Evolutionary conservation across 2,888 invertebrate genomes (phyloP).

Genomic region (Metallyticus violacea): DNA sequence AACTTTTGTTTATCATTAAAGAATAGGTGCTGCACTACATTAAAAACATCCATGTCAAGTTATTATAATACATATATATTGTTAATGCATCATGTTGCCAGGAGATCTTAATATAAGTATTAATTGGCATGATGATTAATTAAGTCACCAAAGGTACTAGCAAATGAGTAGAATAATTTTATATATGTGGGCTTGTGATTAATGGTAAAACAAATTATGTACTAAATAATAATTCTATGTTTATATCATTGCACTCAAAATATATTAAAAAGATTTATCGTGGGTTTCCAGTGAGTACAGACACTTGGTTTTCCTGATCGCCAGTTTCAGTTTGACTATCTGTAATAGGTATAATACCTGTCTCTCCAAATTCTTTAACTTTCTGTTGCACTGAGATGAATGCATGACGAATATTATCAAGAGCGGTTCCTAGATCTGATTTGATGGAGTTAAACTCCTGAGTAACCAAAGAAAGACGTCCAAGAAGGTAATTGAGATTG

Average conservation of each 20-base stretch:
- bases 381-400: slow-evolving; percentile 60
- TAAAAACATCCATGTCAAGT: too few species aligned
- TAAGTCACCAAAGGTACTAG: not conserved
- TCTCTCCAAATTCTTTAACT: slow-evolving; percentile 44
- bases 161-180: not conserved
- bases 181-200: not conserved
- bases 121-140: too few species aligned
- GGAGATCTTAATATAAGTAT: not conserved
- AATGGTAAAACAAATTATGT: not conserved
- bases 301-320: slow-evolving; percentile 19
- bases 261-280: not conserved
- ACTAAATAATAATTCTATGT: not conserved
- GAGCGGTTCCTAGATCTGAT: slow-evolving; percentile 66
- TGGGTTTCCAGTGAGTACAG: not conserved
- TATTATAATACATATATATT: too few species aligned
- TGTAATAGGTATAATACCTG: slow-evolving; percentile 48
- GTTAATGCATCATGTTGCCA: not conserved
- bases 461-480: slow-evolving; percentile 73
- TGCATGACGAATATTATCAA: slow-evolving; percentile 67
- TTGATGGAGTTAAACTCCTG: slow-evolving; percentile 84
- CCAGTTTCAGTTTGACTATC: slow-evolving; percentile 40
- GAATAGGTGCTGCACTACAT: too few species aligned
- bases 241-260: not conserved
- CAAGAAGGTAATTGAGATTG: slow-evolving; percentile 78
- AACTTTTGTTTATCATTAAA: too few species aligned